Evolutionary conservation across 2,113 vertebrate species (phyloP), one percentile per base, ranked within the genome.

Genomic region (Rhegmatorhina hoffmannsi): DNA sequence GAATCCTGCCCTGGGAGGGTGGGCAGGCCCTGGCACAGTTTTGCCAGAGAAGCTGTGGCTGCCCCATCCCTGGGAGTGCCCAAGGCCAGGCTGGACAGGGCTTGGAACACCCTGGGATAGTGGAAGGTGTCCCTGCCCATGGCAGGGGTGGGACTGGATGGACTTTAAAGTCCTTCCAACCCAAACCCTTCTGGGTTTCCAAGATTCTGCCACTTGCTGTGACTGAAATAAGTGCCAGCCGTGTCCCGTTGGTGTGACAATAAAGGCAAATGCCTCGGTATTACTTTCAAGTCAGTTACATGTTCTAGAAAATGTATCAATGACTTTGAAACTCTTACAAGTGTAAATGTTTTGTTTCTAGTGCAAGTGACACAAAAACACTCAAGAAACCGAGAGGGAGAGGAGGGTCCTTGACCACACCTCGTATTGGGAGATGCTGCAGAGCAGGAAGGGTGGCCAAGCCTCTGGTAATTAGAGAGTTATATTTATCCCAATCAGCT

Each of bases 351-450:
- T 83, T 72, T 76, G 76, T 70, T 92, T 89, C 56, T 60, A 63
- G 67, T 79, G 28, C 6, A 5, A 16, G 26, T 4, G 29, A 84
- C 59, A 16, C 24, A 64, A 59, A 84, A 89, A 8, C 16, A 13
- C 24, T 66, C 6, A 0, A 12, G 82, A 68, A 90, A 26, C 28
- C 2, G 47, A 2, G 4, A 4, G 36, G 28, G 76, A 6, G 21
- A 13, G n/a, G n/a, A 70, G 10, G 46, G 17, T 23, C 5, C 63
- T 33, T 28, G 62, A 24, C 11, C 21, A 4, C 33, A 1, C 5
- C 0, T 3, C 29, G 0, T 11, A 0, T 7, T 11, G 1, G 1
- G 7, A 69, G 26, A 26, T 7, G 1, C 46, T 56, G 10, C 1
- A 36, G 83, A 56, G 5, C 31, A 49, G 58, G 58, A 86, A 11